Conservation (phyloP, 2,113 vertebrate genomes). For the Rattus norvegicus region DNA sequence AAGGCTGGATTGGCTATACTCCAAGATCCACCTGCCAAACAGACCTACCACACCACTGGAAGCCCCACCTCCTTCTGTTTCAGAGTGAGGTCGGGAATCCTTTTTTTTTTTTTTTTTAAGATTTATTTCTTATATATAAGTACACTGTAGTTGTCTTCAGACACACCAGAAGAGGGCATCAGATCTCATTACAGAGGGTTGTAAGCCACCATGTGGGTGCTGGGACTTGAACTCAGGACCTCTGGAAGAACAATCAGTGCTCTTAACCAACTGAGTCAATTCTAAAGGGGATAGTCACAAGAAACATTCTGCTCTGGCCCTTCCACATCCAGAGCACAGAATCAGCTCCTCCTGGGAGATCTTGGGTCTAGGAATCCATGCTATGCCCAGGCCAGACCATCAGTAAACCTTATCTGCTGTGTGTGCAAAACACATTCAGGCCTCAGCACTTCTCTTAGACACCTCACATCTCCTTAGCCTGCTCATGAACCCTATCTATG, state of each 20-base stretch:
- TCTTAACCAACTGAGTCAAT: background rate
- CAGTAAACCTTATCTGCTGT: background rate
- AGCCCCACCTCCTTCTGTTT: background rate
- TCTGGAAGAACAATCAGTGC: no score
- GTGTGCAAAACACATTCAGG: background rate
- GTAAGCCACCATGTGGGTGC: no score
- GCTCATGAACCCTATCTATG: background rate
- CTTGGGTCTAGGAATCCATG: background rate
- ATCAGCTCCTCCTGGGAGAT: conserved; percentile 27
- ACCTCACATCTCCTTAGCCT: background rate
- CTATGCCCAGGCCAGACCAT: background rate
- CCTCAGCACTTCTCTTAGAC: background rate
- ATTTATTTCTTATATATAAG: no score
- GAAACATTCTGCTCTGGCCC: background rate
- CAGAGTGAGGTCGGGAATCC: background rate
- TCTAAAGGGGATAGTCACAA: background rate
- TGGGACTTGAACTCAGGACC: no score
- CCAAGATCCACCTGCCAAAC: background rate
- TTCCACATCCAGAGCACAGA: background rate
- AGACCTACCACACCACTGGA: background rate
- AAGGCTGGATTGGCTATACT: background rate
- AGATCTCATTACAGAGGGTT: no score
- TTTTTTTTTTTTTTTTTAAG: no score
- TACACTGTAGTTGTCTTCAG: no score
- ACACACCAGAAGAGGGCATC: no score